Conservation (phyloP, 2,113 vertebrate genomes). For the Clarias magur region DNA sequence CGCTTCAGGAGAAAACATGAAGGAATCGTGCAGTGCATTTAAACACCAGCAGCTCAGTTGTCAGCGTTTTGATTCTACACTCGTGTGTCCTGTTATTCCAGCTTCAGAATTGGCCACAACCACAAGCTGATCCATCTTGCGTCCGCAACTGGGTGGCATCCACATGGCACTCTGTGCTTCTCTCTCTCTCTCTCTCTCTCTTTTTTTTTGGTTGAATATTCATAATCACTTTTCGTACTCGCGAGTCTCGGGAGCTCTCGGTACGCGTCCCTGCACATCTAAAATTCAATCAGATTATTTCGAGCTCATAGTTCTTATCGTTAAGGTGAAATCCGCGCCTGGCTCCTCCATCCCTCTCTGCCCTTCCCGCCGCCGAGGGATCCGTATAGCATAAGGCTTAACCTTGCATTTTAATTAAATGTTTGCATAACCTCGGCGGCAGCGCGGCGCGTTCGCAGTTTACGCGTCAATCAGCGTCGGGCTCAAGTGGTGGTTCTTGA, state of each 20-base stretch:
- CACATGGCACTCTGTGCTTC: neutral
- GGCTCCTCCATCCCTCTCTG: neutral
- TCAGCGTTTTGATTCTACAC: slow-evolving; percentile 11
- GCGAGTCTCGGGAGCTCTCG: slow-evolving; percentile 19
- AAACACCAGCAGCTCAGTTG: neutral
- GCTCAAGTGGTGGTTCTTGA: slow-evolving; percentile 76
- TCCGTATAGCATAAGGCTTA: slow-evolving; percentile 18
- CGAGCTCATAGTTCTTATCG: neutral
- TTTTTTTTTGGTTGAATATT: slow-evolving; percentile 32
- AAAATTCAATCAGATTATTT: slow-evolving; percentile 39
- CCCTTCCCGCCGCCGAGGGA: slow-evolving; percentile 14
- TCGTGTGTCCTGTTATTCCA: slow-evolving; percentile 28
- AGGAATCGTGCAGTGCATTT: slow-evolving; percentile 15
- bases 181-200: neutral
- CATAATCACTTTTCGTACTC: slow-evolving; percentile 36
- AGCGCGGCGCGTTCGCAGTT: slow-evolving; percentile 64
- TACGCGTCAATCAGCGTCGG: slow-evolving; percentile 71
- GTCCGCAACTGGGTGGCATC: neutral
- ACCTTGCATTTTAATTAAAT: slow-evolving; percentile 69
- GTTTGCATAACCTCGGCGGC: slow-evolving; percentile 63
- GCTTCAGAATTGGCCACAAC: slow-evolving; percentile 17
- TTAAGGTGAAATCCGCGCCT: neutral
- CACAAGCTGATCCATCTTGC: neutral
- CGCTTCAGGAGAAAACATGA: neutral
- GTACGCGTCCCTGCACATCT: neutral